These are phyloP conservation scores for Falco berigora DNA, from an alignment of 2,797 vertebrate genomes.

Conservation along the genomic window DNA sequence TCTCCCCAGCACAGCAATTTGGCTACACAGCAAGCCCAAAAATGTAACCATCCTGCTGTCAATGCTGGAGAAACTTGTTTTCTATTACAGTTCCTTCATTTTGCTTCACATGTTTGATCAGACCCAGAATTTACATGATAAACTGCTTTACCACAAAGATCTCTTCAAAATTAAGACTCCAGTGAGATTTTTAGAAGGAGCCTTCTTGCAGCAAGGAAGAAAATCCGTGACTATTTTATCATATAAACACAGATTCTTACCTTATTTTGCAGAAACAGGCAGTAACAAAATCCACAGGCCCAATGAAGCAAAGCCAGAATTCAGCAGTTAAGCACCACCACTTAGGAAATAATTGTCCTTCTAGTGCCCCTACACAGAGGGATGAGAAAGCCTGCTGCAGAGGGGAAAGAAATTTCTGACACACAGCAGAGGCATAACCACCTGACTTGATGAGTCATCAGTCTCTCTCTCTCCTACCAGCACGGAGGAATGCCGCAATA, in stretches of 20 bases:
- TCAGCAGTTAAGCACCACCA: neutral
- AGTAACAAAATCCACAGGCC: neutral
- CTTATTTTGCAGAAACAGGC: constrained; percentile 4
- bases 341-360: neutral
- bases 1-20: neutral
- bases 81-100: neutral
- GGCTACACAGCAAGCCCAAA: neutral
- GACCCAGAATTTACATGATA: rapidly evolving
- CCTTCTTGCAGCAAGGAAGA: neutral
- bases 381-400: constrained; percentile 57
- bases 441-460: constrained; percentile 68
- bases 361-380: neutral
- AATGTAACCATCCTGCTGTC: neutral
- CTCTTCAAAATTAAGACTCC: neutral
- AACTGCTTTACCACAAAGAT: neutral
- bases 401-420: constrained; percentile 43
- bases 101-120: neutral
- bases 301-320: neutral
- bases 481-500: constrained; percentile 44
- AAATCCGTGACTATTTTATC: neutral
- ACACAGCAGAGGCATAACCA: constrained; percentile 62
- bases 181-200: neutral
- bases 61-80: neutral
- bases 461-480: constrained; percentile 30
- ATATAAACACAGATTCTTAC: constrained; percentile 37